A percentile compares a stretch with the other conserved stretches of the same genome.
These are phyloP conservation scores for Periparus ater DNA, from an alignment of 2,797 vertebrate species.

Conservation along the genomic window DNA sequence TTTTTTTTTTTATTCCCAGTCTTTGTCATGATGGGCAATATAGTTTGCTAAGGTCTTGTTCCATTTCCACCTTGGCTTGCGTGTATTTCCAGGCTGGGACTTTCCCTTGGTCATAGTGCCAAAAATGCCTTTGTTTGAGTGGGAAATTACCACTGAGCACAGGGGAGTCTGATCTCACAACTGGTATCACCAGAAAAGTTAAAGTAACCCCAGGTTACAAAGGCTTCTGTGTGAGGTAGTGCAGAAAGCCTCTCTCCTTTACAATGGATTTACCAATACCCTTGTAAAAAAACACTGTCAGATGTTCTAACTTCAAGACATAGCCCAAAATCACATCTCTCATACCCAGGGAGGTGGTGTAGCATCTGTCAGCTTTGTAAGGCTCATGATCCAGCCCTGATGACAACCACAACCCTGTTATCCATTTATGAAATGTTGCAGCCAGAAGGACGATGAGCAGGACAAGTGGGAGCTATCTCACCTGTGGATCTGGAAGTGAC, in stretches of 20 bases:
- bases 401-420: neutral
- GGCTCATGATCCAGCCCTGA: neutral
- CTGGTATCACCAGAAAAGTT: neutral
- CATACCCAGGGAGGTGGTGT: neutral
- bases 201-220: neutral
- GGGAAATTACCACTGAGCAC: neutral
- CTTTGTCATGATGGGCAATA: neutral
- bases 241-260: neutral
- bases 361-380: neutral
- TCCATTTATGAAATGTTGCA: neutral
- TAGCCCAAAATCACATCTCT: neutral
- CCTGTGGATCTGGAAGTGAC: neutral
- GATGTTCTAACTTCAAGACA: neutral
- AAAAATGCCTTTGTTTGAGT: neutral
- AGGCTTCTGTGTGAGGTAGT: neutral
- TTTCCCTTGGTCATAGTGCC: neutral
- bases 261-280: neutral
- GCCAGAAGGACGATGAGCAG: neutral
- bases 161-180: neutral
- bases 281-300: neutral
- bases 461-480: neutral
- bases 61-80: rapidly evolving
- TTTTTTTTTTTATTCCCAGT: neutral
- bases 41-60: neutral
- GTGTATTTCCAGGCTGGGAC: rapidly evolving